phyloP scores from a whole-genome alignment of 2,797 vertebrate genomes.

The Carcharodon carcharias region DNA sequence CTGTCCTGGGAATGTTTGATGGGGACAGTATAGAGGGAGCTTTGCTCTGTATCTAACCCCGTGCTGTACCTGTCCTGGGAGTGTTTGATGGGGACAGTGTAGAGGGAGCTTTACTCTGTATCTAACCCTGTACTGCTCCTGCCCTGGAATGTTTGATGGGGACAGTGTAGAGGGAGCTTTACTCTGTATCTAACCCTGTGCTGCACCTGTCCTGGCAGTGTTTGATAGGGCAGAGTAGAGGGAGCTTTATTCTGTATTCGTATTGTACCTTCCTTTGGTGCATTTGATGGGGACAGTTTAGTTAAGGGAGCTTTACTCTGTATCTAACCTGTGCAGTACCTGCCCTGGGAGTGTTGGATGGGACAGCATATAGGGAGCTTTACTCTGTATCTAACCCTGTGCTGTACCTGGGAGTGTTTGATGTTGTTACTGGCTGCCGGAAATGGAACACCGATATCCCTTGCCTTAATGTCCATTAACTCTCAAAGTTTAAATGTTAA shows the following conservation, averaged over 20 bases:
- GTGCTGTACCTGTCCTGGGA: not conserved
- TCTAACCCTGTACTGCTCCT: too few species aligned
- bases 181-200: too few species aligned
- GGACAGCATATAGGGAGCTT: not conserved
- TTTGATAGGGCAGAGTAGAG: too few species aligned
- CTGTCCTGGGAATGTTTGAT: not conserved
- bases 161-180: too few species aligned
- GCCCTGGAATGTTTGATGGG: too few species aligned
- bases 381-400: not conserved
- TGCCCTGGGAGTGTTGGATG: not conserved
- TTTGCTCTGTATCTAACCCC: not conserved
- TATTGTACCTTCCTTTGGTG: not conserved
- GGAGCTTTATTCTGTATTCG: not conserved
- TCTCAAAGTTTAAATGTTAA: slow-evolving; percentile 10
- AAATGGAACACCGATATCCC: not conserved
- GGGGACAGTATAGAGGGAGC: not conserved
- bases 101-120: too few species aligned
- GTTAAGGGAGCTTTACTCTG: not conserved
- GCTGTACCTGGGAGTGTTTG: not conserved
- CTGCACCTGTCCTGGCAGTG: too few species aligned
- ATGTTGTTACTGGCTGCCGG: not conserved
- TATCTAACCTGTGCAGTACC: not conserved
- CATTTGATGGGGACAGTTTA: not conserved
- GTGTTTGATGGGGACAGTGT: not conserved
- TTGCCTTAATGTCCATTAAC: not conserved